Conservation (phyloP, 2,888 invertebrate genomes). For the Strigamia transsilvanica region DNA sequence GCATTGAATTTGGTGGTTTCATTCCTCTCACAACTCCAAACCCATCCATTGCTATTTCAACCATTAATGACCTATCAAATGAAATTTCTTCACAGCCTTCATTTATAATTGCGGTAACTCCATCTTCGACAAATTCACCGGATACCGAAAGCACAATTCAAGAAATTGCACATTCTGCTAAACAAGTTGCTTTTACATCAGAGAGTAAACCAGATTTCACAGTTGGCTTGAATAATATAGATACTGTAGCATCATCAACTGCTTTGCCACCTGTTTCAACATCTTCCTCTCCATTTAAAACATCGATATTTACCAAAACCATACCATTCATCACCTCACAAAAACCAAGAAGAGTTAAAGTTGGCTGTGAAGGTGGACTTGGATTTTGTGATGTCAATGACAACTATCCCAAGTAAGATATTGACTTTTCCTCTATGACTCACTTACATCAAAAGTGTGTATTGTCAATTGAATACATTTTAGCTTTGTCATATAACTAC, state of each 20-base stretch:
- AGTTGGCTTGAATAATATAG: neutral
- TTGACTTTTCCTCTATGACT: neutral
- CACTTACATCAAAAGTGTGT: no score
- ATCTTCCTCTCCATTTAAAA: neutral
- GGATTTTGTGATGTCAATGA: slow-evolving; percentile 53
- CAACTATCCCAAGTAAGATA: slow-evolving; percentile 52
- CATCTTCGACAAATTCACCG: neutral
- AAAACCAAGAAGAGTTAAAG: slow-evolving; percentile 51
- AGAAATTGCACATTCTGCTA: neutral
- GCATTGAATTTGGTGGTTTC: slow-evolving; percentile 53
- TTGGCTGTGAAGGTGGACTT: slow-evolving; percentile 51
- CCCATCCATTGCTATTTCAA: neutral
- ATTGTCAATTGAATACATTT: no score
- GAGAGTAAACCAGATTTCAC: slow-evolving; percentile 29
- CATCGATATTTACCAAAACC: neutral
- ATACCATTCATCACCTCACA: neutral
- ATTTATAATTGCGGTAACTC: neutral
- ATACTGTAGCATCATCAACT: neutral
- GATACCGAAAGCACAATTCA: neutral
- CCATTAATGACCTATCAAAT: neutral
- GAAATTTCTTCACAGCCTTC: neutral
- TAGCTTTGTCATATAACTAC: no score
- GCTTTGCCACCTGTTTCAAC: slow-evolving; percentile 2
- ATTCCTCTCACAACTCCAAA: slow-evolving; percentile 37
- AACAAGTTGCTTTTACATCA: slow-evolving; percentile 1